Evolutionary conservation across 2,797 vertebrate genomes (phyloP).

Genomic region (Mycteria americana): DNA sequence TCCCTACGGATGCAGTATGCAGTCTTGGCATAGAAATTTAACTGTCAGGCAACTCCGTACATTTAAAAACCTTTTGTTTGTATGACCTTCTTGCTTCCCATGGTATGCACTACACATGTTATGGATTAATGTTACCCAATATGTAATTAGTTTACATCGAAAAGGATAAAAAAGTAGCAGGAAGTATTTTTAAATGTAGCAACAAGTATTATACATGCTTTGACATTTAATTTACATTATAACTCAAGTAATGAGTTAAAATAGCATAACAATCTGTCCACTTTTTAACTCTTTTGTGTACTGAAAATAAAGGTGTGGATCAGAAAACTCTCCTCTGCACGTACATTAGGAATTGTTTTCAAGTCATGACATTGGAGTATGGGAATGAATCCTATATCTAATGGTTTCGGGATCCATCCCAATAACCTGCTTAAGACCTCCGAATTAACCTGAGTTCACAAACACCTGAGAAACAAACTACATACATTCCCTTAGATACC

Average conservation of each 20-base stretch:
- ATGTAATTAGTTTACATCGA: not conserved
- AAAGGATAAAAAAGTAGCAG: not conserved
- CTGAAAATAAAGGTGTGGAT: not conserved
- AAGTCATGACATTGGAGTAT: not conserved
- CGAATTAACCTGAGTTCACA: not conserved
- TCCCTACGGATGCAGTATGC: conserved; percentile 15
- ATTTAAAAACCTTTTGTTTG: not conserved
- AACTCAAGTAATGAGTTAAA: not conserved
- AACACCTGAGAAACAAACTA: conserved; percentile 1
- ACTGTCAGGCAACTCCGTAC: not conserved
- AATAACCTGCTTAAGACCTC: not conserved
- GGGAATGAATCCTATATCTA: not conserved
- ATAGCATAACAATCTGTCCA: not conserved
- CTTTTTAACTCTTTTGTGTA: not conserved
- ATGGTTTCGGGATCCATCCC: not conserved
- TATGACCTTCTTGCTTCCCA: not conserved
- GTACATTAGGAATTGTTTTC: not conserved
- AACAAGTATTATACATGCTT: conserved; percentile 38
- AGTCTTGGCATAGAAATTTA: not conserved
- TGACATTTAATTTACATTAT: not conserved
- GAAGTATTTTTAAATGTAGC: conserved; percentile 19
- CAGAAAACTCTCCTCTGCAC: not conserved
- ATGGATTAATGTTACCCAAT: not conserved
- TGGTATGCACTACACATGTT: not conserved
- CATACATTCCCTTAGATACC: not conserved